Evolutionary conservation across 2,888 invertebrate species (phyloP), one percentile per base, ranked within the genome.

Genomic region (Rugalucina vietnamica): DNA sequence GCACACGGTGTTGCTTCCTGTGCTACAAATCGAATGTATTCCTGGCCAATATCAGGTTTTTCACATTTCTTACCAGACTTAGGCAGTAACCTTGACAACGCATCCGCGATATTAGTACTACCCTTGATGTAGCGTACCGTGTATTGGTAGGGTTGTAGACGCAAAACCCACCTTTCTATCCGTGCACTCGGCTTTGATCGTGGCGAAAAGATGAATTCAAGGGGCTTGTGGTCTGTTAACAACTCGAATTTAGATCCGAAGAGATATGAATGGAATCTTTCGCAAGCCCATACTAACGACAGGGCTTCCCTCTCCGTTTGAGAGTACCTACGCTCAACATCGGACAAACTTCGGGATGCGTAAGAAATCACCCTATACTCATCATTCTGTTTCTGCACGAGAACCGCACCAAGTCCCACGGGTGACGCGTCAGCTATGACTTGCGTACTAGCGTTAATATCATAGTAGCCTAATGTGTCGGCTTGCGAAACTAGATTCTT

Each of bases 121-220:
- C 86, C 89, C 14, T 87, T 84, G 69, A 24, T 60, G 70, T 88
- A 82, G 21, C 29, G 14, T 10, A 90, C 50, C 12, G 29, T 75
- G 32, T 74, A 85, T 21, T 75, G 70, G 70, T 89, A 86, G 14
- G 85, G 79, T 36, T 34, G 84, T n/a, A 90, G 72, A 50, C 82
- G n/a, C n/a, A 91, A 77, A 3, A 88, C 76, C 90, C 90, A 90
- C 39, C 91, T 39, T 78, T 91, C 85, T 0, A 91, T 86, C 36
- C 91, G 79, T 12, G 91, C 88, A 70, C 76, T 80, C 14, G 84
- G 88, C 36, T 86, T 91, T 14, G 90, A 85, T n/a, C n/a, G n/a
- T n/a, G n/a, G 24, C 86, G 14, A 43, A 60, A 85, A 82, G 12
- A 92, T 80, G 5, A 73, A 39, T 21, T 84, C 43, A 34, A 90